Conservation (phyloP, 1,140 invertebrate genomes). For the Achatina immaculata region DNA sequence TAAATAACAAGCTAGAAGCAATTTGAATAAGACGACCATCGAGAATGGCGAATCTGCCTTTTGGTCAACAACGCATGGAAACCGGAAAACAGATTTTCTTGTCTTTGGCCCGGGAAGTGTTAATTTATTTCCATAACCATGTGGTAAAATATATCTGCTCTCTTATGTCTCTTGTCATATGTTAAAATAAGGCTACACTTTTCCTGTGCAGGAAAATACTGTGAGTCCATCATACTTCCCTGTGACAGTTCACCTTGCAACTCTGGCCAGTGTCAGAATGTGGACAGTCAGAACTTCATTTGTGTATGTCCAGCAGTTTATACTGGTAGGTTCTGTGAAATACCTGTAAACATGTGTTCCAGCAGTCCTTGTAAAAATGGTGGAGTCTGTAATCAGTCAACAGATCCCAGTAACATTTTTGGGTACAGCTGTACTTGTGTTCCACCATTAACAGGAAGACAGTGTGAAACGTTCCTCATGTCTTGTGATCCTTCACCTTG, state of each 20-base stretch:
- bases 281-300: constrained; percentile 18
- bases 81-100: too few relatives aligned
- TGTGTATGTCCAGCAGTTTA: constrained; percentile 40
- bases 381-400: constrained; percentile 79
- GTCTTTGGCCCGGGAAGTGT: too few relatives aligned
- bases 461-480: constrained; percentile 43
- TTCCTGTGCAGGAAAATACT: constrained; percentile 36
- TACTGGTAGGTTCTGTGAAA: constrained; percentile 15
- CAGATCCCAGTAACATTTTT: neutral
- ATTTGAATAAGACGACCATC: too few relatives aligned
- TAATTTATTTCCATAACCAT: too few relatives aligned
- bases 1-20: too few relatives aligned
- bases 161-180: neutral
- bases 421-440: constrained; percentile 2
- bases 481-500: constrained; percentile 48
- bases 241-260: constrained; percentile 54
- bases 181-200: neutral
- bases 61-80: too few relatives aligned
- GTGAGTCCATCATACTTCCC: constrained; percentile 72
- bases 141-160: neutral
- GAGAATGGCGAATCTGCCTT: too few relatives aligned
- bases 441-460: constrained; percentile 39
- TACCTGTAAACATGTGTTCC: constrained; percentile 39
- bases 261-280: constrained; percentile 39
- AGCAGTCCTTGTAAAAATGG: constrained; percentile 86